Percentiles rank a stretch among this genome's conserved stretches.
These are phyloP conservation scores for Octopus sinensis DNA, from an alignment of 1,140 invertebrate genomes.

Conservation along the genomic window DNA sequence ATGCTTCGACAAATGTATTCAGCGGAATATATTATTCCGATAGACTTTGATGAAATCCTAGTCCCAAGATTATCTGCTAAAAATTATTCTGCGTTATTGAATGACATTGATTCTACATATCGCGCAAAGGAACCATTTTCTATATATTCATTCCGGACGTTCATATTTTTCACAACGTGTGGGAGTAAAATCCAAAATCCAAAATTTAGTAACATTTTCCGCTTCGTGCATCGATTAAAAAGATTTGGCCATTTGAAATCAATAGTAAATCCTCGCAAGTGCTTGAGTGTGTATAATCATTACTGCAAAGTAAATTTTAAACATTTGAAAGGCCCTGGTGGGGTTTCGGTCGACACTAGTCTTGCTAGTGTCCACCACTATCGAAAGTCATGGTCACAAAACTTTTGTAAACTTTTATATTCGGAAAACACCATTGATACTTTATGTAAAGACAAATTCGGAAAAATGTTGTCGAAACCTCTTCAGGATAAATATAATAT, in stretches of 20 bases:
- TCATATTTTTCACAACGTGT: neutral
- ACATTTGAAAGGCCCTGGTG: neutral
- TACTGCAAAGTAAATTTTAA: neutral
- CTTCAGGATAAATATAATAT: too few species aligned
- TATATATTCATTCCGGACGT: neutral
- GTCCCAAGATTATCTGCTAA: neutral
- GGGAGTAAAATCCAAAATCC: neutral
- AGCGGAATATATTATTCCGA: neutral
- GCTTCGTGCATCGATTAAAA: neutral
- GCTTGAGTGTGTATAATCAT: neutral
- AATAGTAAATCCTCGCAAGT: neutral
- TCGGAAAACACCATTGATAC: too few species aligned
- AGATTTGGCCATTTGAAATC: neutral
- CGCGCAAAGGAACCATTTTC: neutral
- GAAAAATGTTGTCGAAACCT: too few species aligned
- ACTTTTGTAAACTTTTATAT: neutral
- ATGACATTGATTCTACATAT: neutral
- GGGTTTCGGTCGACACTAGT: neutral
- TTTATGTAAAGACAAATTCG: too few species aligned
- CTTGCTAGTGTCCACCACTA: neutral
- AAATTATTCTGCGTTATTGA: neutral
- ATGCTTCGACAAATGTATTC: constrained; percentile 6
- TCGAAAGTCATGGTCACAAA: neutral
- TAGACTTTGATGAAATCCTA: constrained; percentile 11
- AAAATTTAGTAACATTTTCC: neutral